Evolutionary conservation across 2,888 invertebrate species (phyloP), one percentile per base, ranked within the genome.

Genomic region (Volucella bombylans): DNA sequence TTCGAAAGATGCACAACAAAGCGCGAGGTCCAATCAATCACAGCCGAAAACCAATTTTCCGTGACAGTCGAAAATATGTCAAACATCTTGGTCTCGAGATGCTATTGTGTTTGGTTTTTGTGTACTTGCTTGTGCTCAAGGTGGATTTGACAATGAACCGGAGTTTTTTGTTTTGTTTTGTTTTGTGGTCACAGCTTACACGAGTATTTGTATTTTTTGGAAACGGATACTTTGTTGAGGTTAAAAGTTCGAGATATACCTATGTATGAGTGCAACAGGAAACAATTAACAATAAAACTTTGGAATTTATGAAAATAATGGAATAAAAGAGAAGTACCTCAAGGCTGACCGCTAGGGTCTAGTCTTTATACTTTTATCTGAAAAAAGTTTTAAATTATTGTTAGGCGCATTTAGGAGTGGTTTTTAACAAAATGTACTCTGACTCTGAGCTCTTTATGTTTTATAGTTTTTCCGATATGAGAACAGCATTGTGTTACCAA

Each of bases 1-100:
- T 74, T 71, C 59, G 43, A 74, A 80, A 71, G 74, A 83, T 79
- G 73, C 55, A 50, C 61, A 49, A 76, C 57, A 59, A 54, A 50
- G 14, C 38, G 18, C 47, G 18, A 18, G 31, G 38, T 12, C 62
- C 59, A 69, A 83, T 69, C 79, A 79, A 82, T 79, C 73, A 79
- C 52, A 69, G 8, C n/a, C 54, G 14, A 41, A 52, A 49, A 72
- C 23, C 11, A 49, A 61, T 49, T 67, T 69, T 80, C 65, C 31
- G 41, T 82, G 76, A 47, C 74, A 74, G 64, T 79, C 80, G 79
- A 83, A 74, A 74, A 80, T 31, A 83, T 79, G 79, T 71, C 54
- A 47, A 69, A 47, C 31, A 47, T 39, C 47, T 77, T 68, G n/a
- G 43, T 18, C 49, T 69, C 50, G 69, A 15, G 57, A 38, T n/a